These are phyloP conservation scores for Oceanites oceanicus DNA, from an alignment of 2,113 vertebrate genomes.

Conservation along the genomic window DNA sequence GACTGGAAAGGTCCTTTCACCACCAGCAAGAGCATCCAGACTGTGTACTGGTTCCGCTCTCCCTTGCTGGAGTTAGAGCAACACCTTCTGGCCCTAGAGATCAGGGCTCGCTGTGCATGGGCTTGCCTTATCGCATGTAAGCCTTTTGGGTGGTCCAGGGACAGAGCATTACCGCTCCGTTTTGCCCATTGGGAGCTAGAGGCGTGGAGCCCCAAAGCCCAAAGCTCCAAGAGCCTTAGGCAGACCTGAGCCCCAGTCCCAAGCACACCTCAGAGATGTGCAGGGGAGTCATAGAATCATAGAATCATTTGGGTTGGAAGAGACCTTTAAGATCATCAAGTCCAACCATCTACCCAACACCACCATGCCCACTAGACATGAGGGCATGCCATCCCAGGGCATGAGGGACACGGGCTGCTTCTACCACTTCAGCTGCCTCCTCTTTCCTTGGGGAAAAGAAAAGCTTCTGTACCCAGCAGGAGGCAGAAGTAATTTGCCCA, in stretches of 20 bases:
- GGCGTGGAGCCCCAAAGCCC: background rate
- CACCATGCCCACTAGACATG: too few species aligned
- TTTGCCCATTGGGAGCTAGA: background rate
- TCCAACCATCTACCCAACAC: too few species aligned
- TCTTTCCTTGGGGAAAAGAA: background rate
- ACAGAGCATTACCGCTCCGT: rapidly evolving
- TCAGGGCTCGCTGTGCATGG: rapidly evolving
- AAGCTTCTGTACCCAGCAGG: background rate
- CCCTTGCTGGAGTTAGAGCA: background rate
- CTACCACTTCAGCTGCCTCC: background rate
- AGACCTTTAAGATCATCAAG: too few species aligned
- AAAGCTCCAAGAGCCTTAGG: background rate
- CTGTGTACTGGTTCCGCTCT: background rate
- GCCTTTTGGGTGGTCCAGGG: background rate
- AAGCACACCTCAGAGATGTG: background rate
- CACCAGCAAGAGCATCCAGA: background rate
- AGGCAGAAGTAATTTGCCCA: background rate
- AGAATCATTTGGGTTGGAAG: too few species aligned
- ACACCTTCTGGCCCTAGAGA: background rate
- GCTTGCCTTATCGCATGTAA: rapidly evolving
- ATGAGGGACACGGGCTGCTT: background rate
- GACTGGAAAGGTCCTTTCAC: background rate
- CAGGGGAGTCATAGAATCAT: too few species aligned
- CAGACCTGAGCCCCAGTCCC: background rate
- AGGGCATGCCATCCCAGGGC: too few species aligned